phyloP scores from a whole-genome alignment of 2,888 invertebrate species.

The Timandra comae region DNA sequence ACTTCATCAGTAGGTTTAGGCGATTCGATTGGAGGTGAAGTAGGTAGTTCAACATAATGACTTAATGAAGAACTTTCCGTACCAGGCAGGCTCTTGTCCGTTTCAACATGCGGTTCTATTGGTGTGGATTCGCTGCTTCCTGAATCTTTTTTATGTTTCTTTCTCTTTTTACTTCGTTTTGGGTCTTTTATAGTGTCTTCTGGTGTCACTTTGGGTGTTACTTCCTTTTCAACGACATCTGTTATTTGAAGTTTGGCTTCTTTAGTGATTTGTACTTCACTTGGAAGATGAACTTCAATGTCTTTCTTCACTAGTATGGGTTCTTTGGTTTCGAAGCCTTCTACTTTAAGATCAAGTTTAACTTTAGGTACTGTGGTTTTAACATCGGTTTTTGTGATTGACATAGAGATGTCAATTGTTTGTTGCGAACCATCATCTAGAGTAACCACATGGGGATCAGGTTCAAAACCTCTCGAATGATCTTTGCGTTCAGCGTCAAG shows the following conservation, averaged over 20 bases:
- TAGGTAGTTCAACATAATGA: constrained; percentile 59
- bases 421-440: constrained; percentile 28
- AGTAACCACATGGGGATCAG: constrained; percentile 6
- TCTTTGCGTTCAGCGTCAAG: constrained; percentile 54
- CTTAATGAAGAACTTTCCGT: constrained; percentile 63
- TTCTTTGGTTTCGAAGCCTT: constrained; percentile 37
- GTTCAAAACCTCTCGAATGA: constrained; percentile 24
- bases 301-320: constrained; percentile 55
- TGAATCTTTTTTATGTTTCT: constrained; percentile 75
- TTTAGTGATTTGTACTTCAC: constrained; percentile 42
- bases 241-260: constrained; percentile 27
- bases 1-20: constrained; percentile 49
- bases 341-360: constrained; percentile 49
- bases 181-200: constrained; percentile 47
- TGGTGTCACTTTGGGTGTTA: constrained; percentile 28
- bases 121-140: constrained; percentile 41
- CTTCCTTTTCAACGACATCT: constrained; percentile 52
- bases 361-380: constrained; percentile 45
- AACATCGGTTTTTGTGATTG: constrained; percentile 43
- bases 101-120: constrained; percentile 39
- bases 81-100: constrained; percentile 51
- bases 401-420: constrained; percentile 55
- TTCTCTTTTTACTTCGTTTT: constrained; percentile 79
- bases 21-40: constrained; percentile 68
- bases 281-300: constrained; percentile 49